These are phyloP conservation scores for Vespertilio murinus DNA, from an alignment of 2,797 vertebrate genomes.

Conservation along the genomic window DNA sequence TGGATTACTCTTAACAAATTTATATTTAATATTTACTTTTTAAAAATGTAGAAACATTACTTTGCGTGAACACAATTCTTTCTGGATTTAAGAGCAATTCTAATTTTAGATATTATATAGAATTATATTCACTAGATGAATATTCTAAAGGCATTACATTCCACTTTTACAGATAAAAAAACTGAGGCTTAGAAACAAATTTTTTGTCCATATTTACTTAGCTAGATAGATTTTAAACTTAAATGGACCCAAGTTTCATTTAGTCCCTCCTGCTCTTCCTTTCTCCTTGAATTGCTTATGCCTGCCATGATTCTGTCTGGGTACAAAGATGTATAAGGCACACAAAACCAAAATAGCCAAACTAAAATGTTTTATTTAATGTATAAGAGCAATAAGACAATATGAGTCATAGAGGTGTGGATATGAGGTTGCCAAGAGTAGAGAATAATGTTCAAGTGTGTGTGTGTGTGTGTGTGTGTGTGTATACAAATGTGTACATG, in stretches of 20 bases:
- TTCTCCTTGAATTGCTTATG: constrained; percentile 18
- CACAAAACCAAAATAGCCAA: neutral
- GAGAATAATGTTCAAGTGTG: neutral
- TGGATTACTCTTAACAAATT: constrained; percentile 9
- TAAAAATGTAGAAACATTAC: neutral
- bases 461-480: neutral
- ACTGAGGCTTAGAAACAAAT: neutral
- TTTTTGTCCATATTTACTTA: neutral
- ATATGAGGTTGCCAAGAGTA: neutral
- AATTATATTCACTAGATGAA: neutral
- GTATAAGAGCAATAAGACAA: neutral
- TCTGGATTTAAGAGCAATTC: constrained; percentile 17
- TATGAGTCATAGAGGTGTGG: neutral
- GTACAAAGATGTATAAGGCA: neutral
- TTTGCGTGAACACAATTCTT: neutral
- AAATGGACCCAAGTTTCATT: neutral
- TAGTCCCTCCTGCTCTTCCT: neutral
- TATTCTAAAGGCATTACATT: neutral
- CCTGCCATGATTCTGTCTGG: neutral
- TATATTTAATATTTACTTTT: constrained; percentile 51
- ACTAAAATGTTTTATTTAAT: neutral
- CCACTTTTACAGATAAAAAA: neutral
- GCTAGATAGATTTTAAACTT: neutral
- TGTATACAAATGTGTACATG: rapidly evolving
- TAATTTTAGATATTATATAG: constrained; percentile 38